phyloP scores from a whole-genome alignment of 2,888 invertebrate species.

The Drosophila mercatorum region DNA sequence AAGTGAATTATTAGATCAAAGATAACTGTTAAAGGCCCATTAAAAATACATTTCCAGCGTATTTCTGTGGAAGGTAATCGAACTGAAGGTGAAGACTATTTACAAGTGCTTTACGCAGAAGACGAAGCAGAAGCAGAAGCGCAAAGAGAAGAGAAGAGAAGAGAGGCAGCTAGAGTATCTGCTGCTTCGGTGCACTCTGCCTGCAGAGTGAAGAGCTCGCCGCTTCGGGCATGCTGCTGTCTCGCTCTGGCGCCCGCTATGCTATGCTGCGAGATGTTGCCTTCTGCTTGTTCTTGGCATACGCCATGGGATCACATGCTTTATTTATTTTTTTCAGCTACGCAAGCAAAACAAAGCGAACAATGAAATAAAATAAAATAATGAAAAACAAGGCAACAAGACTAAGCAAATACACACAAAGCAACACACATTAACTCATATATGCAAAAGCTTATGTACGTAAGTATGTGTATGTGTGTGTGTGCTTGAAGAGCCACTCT shows the following conservation, averaged over 20 bases:
- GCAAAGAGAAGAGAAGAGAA: too few species aligned
- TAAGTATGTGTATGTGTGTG: conserved; percentile 13
- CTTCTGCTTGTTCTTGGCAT: conserved; percentile 47
- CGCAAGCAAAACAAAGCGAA: conserved; percentile 71
- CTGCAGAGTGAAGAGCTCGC: conserved; percentile 3
- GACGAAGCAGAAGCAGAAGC: neutral
- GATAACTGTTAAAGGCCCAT: neutral
- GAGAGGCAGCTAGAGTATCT: conserved; percentile 25
- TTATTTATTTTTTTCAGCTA: conserved; percentile 60
- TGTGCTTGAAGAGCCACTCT: conserved; percentile 22
- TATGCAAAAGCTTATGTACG: conserved; percentile 23
- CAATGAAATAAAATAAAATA: conserved; percentile 36
- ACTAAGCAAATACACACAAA: conserved; percentile 66
- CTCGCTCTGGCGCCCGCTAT: neutral
- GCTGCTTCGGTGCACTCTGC: conserved; percentile 25
- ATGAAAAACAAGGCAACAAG: conserved; percentile 47
- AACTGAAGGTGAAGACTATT: conserved; percentile 17
- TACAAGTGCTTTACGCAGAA: conserved; percentile 8
- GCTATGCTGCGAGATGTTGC: conserved; percentile 30
- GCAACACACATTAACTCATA: conserved; percentile 39
- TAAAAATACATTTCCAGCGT: conserved; percentile 4
- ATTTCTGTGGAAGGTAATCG: conserved; percentile 27
- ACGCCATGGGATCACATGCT: conserved; percentile 70
- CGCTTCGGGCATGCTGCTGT: conserved; percentile 1
- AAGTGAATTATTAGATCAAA: neutral